Evolutionary conservation across 2,888 invertebrate species (phyloP), one percentile per base, ranked within the genome.

Genomic region (Dryobota labecula): DNA sequence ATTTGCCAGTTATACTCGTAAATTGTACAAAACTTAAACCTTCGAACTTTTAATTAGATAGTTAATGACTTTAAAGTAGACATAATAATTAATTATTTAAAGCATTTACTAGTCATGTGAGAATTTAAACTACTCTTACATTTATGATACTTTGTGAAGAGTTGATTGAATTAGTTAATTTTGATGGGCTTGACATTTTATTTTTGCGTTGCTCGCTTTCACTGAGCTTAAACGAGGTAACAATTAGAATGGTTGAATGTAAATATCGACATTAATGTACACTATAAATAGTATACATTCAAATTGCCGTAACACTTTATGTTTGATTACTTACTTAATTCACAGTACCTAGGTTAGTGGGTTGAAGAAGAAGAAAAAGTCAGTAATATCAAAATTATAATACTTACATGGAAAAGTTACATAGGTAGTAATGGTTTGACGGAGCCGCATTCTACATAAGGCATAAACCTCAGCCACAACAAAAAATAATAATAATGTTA

Each of bases 41-140:
- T 30, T 38, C 2, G n/a, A 72, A 69, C 65, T 80, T 72, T 67
- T 67, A 76, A 80, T 67, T 61, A 51, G 41, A 30, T 51, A 2
- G 27, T 51, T 69, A 54, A 45, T 66, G 66, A 70, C 27, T 63
- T 57, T 76, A 47, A 71, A 76, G 38, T 68, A 61, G 49, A 62
- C n/a, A 24, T 64, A 62, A 56, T 60, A 65, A 68, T 41, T n/a
- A 38, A 76, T 33, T 64, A 56, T n/a, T n/a, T n/a, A 45, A 70
- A 47, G 53, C 8, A 38, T 70, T 60, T 27, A 65, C 41, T 43
- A 62, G 27, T 62, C 54, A 27, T 30, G 27, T 24, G 61, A 54
- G 36, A 41, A 49, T 56, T 47, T 18, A 47, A 63, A 38, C 18
- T 51, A 15, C 2, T 63, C n/a, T 53, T 38, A 7, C 24, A 24